phyloP scores from a whole-genome alignment of 2,797 vertebrate species.

The Hybognathus amarus region DNA sequence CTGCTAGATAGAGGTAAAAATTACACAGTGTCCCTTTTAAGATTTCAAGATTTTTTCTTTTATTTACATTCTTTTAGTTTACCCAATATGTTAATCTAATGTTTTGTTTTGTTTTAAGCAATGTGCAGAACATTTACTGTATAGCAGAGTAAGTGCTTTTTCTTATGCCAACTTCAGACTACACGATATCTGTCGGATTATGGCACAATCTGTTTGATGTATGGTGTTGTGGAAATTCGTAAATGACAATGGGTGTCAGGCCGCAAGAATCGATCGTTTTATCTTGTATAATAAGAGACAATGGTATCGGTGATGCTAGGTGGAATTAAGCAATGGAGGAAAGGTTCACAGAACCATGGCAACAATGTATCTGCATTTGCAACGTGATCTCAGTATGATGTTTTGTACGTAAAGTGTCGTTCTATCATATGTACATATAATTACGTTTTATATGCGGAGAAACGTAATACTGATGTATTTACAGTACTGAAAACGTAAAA shows the following conservation, averaged over 20 bases:
- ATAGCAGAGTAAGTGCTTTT: neutral
- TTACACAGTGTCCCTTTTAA: too few species aligned
- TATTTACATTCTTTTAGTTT: neutral
- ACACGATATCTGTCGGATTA: neutral
- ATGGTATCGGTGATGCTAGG: neutral
- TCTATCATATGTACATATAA: too few species aligned
- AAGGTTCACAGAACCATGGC: neutral
- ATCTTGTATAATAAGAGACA: neutral
- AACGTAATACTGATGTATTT: too few species aligned
- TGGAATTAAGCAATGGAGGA: neutral
- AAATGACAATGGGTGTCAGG: neutral
- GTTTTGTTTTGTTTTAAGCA: neutral
- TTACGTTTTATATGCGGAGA: too few species aligned
- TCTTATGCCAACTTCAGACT: neutral
- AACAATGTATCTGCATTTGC: too few species aligned
- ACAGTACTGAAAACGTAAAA: too few species aligned
- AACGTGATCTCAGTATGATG: too few species aligned
- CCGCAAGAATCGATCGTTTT: neutral
- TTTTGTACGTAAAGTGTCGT: too few species aligned
- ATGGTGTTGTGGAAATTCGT: neutral
- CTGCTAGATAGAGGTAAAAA: too few species aligned
- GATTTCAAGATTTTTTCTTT: neutral
- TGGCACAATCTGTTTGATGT: neutral
- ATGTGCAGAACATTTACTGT: neutral
- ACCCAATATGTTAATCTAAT: too few species aligned